Percentiles rank a stretch among this genome's conserved stretches.
Evolutionary conservation across 2,888 invertebrate species (phyloP).

Genomic region (Axea sp.): DNA sequence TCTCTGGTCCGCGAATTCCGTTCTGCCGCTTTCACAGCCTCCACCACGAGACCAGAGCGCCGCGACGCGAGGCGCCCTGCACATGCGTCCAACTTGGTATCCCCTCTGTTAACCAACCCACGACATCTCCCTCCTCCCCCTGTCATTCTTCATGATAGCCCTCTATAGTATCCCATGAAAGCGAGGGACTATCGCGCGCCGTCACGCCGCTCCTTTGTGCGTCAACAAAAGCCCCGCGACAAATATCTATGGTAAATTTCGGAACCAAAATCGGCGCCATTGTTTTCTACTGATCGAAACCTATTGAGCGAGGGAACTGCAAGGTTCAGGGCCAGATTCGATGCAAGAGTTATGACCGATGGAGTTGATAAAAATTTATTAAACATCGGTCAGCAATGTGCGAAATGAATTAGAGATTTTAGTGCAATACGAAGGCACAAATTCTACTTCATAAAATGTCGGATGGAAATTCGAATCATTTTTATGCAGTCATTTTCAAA

Average conservation of each 20-base stretch:
- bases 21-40: conserved; percentile 77
- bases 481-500: too few relatives aligned
- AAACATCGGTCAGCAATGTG: conserved; percentile 23
- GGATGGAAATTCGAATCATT: too few relatives aligned
- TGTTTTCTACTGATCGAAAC: conserved; percentile 44
- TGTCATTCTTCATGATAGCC: conserved; percentile 63
- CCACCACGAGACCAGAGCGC: conserved; percentile 76
- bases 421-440: too few relatives aligned
- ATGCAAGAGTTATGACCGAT: conserved; percentile 37
- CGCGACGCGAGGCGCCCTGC: conserved; percentile 78
- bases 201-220: conserved; percentile 75
- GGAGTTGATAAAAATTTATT: conserved; percentile 36
- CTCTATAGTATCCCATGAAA: conserved; percentile 63
- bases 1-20: conserved; percentile 78
- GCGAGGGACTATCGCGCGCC: conserved; percentile 69
- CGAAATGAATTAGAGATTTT: conserved; percentile 16
- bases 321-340: conserved; percentile 31
- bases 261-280: conserved; percentile 44
- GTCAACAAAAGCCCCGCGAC: conserved; percentile 71
- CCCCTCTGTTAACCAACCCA: conserved; percentile 64
- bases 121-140: conserved; percentile 61
- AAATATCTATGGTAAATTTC: conserved; percentile 60
- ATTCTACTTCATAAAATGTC: too few relatives aligned
- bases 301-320: conserved; percentile 25
- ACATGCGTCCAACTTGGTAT: conserved; percentile 77